Percentiles rank a stretch among this genome's conserved stretches.
phyloP scores from a whole-genome alignment of 2,888 invertebrate genomes.

The Rhagonycha lutea region DNA sequence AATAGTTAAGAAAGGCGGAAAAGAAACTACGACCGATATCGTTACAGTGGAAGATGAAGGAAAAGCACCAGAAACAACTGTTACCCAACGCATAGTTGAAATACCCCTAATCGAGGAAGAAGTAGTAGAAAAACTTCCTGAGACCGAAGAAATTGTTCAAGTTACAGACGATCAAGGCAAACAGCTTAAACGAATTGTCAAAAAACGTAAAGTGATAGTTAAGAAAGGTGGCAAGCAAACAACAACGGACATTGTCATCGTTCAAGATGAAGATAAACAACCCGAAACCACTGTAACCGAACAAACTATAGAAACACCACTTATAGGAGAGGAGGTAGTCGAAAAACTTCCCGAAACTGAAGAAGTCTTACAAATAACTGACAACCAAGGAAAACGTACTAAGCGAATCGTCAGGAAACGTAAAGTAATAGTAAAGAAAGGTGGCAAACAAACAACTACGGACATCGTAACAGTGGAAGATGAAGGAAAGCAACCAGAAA shows the following conservation, averaged over 20 bases:
- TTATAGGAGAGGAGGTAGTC: slow-evolving; percentile 37
- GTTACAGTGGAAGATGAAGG: slow-evolving; percentile 41
- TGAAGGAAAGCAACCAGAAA: slow-evolving; percentile 51
- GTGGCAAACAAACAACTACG: slow-evolving; percentile 47
- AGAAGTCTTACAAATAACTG: slow-evolving; percentile 27
- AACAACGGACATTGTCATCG: slow-evolving; percentile 35
- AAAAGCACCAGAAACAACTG: slow-evolving; percentile 40
- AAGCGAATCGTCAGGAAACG: slow-evolving; percentile 50
- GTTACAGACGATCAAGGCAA: slow-evolving; percentile 34
- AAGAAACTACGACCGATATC: slow-evolving; percentile 34
- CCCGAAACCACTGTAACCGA: slow-evolving; percentile 41
- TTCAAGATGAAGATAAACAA: slow-evolving; percentile 42
- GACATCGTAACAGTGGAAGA: slow-evolving; percentile 55
- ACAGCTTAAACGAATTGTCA: no score
- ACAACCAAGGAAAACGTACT: slow-evolving; percentile 32
- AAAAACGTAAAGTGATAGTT: slow-evolving; percentile 38
- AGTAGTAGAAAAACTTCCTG: slow-evolving; percentile 39
- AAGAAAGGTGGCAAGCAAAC: slow-evolving; percentile 33
- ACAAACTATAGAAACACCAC: slow-evolving; percentile 13
- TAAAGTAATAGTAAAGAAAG: slow-evolving; percentile 30
- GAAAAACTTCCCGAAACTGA: slow-evolving; percentile 41
- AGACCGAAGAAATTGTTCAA: slow-evolving; percentile 47
- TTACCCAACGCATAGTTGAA: slow-evolving; percentile 32
- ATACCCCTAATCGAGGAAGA: slow-evolving; percentile 23
- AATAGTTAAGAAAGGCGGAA: slow-evolving; percentile 39